Conservation (phyloP, 2,888 invertebrate genomes). For the Suillia variegata region DNA sequence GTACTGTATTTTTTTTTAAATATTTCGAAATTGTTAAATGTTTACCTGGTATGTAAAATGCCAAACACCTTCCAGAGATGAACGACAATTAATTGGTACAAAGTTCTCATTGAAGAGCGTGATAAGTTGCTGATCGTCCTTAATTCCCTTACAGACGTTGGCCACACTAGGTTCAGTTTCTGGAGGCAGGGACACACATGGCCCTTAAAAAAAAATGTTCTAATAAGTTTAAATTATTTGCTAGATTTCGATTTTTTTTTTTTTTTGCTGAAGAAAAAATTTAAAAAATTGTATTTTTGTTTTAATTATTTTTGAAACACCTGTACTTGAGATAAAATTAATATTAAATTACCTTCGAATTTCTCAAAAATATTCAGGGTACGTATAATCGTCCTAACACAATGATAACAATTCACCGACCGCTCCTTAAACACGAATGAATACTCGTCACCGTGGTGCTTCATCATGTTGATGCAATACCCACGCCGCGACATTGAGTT, state of each 20-base stretch:
- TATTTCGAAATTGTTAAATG: too few relatives aligned
- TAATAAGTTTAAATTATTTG: constrained; percentile 8
- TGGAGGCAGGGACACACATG: constrained; percentile 74
- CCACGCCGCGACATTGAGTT: constrained; percentile 78
- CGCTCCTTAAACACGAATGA: constrained; percentile 78
- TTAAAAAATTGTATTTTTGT: background rate
- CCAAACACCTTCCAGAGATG: constrained; percentile 95
- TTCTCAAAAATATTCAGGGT: constrained; percentile 90
- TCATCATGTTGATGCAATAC: constrained; percentile 71
- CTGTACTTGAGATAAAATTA: too few relatives aligned
- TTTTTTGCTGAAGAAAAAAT: background rate
- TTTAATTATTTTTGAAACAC: background rate
- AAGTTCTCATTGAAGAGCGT: constrained; percentile 90
- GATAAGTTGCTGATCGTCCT: constrained; percentile 78
- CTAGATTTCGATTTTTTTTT: too few relatives aligned
- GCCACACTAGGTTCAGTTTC: constrained; percentile 74
- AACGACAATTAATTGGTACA: constrained; percentile 88
- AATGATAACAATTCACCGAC: constrained; percentile 73
- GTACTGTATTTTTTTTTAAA: background rate
- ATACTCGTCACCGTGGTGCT: constrained; percentile 79
- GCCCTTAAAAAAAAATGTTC: constrained; percentile 63
- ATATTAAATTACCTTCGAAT: constrained; percentile 81
- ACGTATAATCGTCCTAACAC: constrained; percentile 81
- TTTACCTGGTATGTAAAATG: constrained; percentile 83
- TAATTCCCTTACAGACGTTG: constrained; percentile 76